These are phyloP conservation scores for western clawed frog (Xenopus tropicalis) DNA, from an alignment of 2,113 vertebrate species.

Conservation along the genomic window DNA sequence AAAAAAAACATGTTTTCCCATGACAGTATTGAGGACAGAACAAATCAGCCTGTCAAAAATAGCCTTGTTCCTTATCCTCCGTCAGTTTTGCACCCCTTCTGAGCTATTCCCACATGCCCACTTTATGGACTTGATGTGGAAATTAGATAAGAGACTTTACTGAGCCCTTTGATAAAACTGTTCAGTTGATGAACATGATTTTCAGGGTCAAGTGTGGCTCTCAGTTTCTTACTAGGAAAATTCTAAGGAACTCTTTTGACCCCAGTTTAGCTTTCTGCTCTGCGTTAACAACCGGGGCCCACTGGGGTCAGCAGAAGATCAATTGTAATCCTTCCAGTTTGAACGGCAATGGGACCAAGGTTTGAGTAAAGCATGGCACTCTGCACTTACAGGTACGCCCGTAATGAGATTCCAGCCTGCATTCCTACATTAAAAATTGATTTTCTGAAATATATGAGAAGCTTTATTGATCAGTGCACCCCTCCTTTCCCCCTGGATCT, in stretches of 20 bases:
- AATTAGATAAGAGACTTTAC: neutral
- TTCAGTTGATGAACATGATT: constrained; percentile 1
- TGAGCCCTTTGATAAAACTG: neutral
- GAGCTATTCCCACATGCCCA: too few relatives aligned
- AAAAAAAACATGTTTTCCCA: too few relatives aligned
- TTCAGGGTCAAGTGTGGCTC: neutral
- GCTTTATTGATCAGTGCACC: constrained; percentile 15
- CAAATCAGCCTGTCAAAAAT: too few relatives aligned
- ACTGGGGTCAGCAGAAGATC: constrained; percentile 16
- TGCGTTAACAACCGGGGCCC: constrained; percentile 1
- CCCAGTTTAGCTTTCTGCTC: neutral
- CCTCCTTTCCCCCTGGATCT: constrained; percentile 5
- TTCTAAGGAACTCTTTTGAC: constrained; percentile 16
- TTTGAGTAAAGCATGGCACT: neutral
- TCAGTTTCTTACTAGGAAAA: neutral
- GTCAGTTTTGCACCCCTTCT: too few relatives aligned
- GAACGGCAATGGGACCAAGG: neutral
- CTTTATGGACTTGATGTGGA: neutral
- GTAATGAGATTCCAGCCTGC: constrained; percentile 28
- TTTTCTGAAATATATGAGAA: constrained; percentile 37
- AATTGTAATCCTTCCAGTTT: constrained; percentile 15
- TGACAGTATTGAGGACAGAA: too few relatives aligned
- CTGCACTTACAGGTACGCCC: constrained; percentile 22
- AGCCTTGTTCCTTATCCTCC: too few relatives aligned
- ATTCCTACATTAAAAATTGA: constrained; percentile 39